Base-by-base conservation (phyloP, 2,888 invertebrate species). In the Gastrophysa polygoni region DNA sequence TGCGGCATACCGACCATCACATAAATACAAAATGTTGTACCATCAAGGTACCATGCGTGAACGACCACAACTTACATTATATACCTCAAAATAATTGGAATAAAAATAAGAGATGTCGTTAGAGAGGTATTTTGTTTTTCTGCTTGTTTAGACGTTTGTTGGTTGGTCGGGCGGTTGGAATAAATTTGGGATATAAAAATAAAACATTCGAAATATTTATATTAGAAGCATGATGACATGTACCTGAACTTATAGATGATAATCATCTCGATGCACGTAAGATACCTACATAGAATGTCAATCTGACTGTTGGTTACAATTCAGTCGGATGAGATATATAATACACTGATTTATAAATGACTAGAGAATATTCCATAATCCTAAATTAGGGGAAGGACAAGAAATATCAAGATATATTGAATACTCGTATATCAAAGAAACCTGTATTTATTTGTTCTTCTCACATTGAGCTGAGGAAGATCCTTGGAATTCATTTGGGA, bases 1-100 rank as follows among this genome's bases (percentile, higher is more conserved):
- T 76, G 73, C 71, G 70, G 68, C 66, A 67, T 4, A 10, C 61
- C 67, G 65, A 68, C 71, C 69, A 68, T 71, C 73, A 68, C 73
- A 75, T 76, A 77, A 77, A 77, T 74, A 73, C 68, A 70, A 67
- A 59, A 67, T 67, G 62, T 61, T 29, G 62, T 67, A 63, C 66
- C 67, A 61, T 67, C 64, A 63, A 64, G 62, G 69, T 67, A 63
- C 66, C 60, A 51, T 54, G 62, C 46, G 58, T 50, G 54, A 69
- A 71, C 68, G 68, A 68, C 66, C 59, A 56, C 64, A 62, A 67
- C 64, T 66, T 55, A 61, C 65, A 67, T n/a, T n/a, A n/a, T 64
- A 65, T 68, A 66, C 66, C 67, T 71, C 62, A 69, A 70, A 72
- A 71, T 72, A 72, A 72, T 72, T 72, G 72, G 70, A 66, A 70